phyloP scores from a whole-genome alignment of 2,113 vertebrate genomes.

The Engraulis encrasicolus region DNA sequence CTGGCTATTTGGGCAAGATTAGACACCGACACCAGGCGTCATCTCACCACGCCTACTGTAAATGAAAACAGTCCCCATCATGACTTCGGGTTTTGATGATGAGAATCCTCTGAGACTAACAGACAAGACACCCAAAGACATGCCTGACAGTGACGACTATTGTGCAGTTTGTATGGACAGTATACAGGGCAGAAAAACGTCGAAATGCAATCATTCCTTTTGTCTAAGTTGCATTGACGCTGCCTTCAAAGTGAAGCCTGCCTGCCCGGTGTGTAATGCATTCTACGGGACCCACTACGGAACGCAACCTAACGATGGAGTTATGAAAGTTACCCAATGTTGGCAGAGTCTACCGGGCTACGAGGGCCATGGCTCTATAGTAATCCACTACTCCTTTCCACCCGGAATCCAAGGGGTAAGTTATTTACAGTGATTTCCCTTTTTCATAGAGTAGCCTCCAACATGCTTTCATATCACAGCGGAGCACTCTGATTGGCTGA shows the following conservation, averaged over 20 bases:
- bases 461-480: too few species aligned
- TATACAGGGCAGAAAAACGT: slow-evolving; percentile 44
- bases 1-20: too few species aligned
- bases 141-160: slow-evolving; percentile 22
- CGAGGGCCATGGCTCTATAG: slow-evolving; percentile 41
- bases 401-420: slow-evolving; percentile 60
- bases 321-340: slow-evolving; percentile 52
- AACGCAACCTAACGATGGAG: slow-evolving; percentile 50
- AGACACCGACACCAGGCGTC: neutral
- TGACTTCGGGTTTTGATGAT: neutral
- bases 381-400: slow-evolving; percentile 54
- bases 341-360: slow-evolving; percentile 49
- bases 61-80: neutral
- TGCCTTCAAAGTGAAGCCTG: slow-evolving; percentile 53
- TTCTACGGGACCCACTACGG: slow-evolving; percentile 56
- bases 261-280: slow-evolving; percentile 62
- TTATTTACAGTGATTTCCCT: too few species aligned
- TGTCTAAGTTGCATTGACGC: slow-evolving; percentile 57
- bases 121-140: neutral
- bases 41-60: neutral
- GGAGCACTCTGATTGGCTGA: neutral
- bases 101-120: neutral
- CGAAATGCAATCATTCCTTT: slow-evolving; percentile 57
- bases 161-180: slow-evolving; percentile 52
- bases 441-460: too few species aligned